A percentile compares a stretch with the other conserved stretches of the same genome.
These are phyloP conservation scores for Abrostola triplasia DNA, from an alignment of 2,888 invertebrate species.

Conservation along the genomic window DNA sequence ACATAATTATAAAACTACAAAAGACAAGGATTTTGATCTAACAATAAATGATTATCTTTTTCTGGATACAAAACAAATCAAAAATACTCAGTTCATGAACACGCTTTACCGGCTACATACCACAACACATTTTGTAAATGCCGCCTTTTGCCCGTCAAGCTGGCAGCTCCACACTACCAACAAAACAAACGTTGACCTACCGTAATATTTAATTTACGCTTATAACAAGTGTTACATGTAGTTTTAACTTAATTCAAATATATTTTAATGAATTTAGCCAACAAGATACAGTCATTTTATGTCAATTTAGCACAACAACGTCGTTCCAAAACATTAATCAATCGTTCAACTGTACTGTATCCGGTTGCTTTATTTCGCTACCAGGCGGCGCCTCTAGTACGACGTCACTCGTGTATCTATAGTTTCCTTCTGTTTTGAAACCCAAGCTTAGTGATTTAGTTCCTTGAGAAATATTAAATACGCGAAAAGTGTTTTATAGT, in stretches of 20 bases:
- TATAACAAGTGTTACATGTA: background rate
- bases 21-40: too few relatives aligned
- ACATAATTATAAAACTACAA: too few relatives aligned
- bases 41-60: too few relatives aligned
- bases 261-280: constrained; percentile 30
- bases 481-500: constrained; percentile 74
- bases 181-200: constrained; percentile 44
- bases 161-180: constrained; percentile 68
- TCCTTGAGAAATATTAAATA: constrained; percentile 79
- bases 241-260: constrained; percentile 5
- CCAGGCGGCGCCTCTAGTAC: constrained; percentile 82
- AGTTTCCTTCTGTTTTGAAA: constrained; percentile 89
- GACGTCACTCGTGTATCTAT: constrained; percentile 88
- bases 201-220: constrained; percentile 17
- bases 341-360: constrained; percentile 68
- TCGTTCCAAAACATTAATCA: constrained; percentile 37
- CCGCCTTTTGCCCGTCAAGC: constrained; percentile 64
- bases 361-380: constrained; percentile 75
- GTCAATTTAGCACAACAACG: constrained; percentile 16
- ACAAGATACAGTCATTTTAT: constrained; percentile 5
- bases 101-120: constrained; percentile 56
- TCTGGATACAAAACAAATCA: background rate
- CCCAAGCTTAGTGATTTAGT: constrained; percentile 87
- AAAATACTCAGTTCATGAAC: constrained; percentile 22
- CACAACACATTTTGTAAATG: constrained; percentile 67